Base-by-base conservation (phyloP, 2,888 invertebrate genomes). In the Eupelmus urozonus region DNA sequence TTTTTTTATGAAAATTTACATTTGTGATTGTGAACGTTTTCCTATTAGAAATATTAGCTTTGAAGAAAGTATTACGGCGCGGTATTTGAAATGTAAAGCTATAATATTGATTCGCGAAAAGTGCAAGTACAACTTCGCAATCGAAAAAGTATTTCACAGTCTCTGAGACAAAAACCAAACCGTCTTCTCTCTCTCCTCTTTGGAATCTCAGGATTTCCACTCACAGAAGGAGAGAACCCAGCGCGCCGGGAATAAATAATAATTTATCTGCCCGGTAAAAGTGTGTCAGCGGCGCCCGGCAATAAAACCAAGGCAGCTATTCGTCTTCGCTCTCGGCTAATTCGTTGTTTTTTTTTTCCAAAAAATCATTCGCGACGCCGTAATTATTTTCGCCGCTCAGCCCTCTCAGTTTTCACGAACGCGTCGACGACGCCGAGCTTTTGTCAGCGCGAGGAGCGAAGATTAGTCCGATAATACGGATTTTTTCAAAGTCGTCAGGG, bases 241-340 rank as follows among this genome's bases (percentile, higher is more conserved):
- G n/a, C n/a, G n/a, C n/a, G n/a, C n/a, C 34, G 57, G 45, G 40
- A 67, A 60, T 53, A 75, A 75, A 67, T 42, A 76, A 76, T 69
- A 76, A 69, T 75, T 66, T 67, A 67, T 45, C 59, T 13, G 18
- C 23, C 0, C 34, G n/a, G 74, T n/a, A 57, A 69, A 76, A 76
- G 67, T 69, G 34, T 69, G 70, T 76, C 76, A 70, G 18, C 65
- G 57, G 9, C 20, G 27, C 7, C 2, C 25, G 49, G 75, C 40
- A 60, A 60, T 75, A 67, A 67, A 75, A 60, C 42, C 29, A 27
- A 29, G 4, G 49, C 63, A 40, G n/a, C n/a, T n/a, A n/a, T n/a
- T n/a, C 51, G 18, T 9, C 23, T 45, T 51, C 65, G 18, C 9
- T 2, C 16, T 67, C 23, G 53, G 53, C 34, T 72, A 72, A 72